Conservation (phyloP, 2,113 vertebrate species). For the Henicopernis longicauda region DNA sequence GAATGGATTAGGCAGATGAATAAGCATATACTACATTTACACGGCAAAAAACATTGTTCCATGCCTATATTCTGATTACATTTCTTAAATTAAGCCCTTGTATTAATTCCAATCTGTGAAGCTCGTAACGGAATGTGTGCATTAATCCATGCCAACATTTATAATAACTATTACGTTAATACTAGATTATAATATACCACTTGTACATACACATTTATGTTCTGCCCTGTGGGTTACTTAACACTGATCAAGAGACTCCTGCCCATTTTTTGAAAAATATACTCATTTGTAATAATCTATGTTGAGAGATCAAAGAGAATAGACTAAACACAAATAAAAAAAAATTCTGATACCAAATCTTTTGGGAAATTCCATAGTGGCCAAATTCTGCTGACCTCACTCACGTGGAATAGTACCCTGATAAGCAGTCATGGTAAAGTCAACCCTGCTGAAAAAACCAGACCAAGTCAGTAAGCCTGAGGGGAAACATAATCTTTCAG, state of each 20-base stretch:
- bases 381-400: background rate
- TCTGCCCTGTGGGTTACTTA: background rate
- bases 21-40: background rate
- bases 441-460: background rate
- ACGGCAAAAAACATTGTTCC: slow-evolving; percentile 19
- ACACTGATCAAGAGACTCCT: background rate
- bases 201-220: background rate
- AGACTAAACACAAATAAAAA: background rate
- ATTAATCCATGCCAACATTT: slow-evolving; percentile 37
- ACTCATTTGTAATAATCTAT: background rate
- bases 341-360: background rate
- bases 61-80: background rate
- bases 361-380: background rate
- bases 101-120: slow-evolving; percentile 10
- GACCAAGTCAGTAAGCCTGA: background rate
- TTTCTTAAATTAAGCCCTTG: slow-evolving; percentile 35
- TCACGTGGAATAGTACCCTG: background rate
- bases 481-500: background rate
- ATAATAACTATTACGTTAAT: slow-evolving; percentile 41
- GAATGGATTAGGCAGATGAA: background rate
- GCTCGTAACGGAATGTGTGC: slow-evolving; percentile 27
- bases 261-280: background rate
- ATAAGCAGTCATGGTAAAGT: background rate
- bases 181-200: slow-evolving; percentile 12
- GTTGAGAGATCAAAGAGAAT: background rate